Evolutionary conservation across 2,113 vertebrate genomes (phyloP), one percentile per base, ranked within the genome.

Genomic region (Numida meleagris): DNA sequence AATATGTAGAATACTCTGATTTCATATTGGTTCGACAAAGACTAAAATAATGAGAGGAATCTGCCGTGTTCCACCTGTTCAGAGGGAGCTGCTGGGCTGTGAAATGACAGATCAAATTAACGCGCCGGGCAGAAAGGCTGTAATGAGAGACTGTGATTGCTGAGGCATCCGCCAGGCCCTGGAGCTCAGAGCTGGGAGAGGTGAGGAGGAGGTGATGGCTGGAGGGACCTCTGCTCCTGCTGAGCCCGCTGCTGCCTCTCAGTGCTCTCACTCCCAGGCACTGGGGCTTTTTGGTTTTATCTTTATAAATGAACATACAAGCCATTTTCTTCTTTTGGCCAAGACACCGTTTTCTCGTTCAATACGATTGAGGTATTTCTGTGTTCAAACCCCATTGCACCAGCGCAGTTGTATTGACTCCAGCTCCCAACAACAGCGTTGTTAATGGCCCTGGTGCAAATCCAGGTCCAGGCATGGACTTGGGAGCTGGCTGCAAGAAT

Each of bases 31-130:
- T 43, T 58, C 83, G 58, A 66, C 17, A 66, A 59, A 68, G 14
- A 36, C 72, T 80, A 20, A 91, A 90, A 72, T 71, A 83, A 86
- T 65, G 43, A 86, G 57, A 43, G 33, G 67, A 91, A 76, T 72
- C 20, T 80, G 88, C 33, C 15, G 17, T 76, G 59, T 50, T 80
- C 63, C 43, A 80, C 48, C 24, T 79, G 51, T 58, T 82, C 81
- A 83, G 57, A 33, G 7, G 59, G 42, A 89, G 48, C 9, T 33
- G 12, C 9, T 1, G 63, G 73, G 48, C 62, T 86, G 38, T 59
- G 73, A 91, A 87, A 59, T 68, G 74, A 68, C 68, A 59, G 38
- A 73, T 45, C 31, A 50, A 43, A 63, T 55, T 40, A 67, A 86
- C 16, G 17, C 29, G 4, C n/a, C 16, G 34, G 38, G n/a, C 38